Evolutionary conservation across 2,797 vertebrate species (phyloP), one percentile per base, ranked within the genome.

Genomic region (Schizopygopsis malacanthus): DNA sequence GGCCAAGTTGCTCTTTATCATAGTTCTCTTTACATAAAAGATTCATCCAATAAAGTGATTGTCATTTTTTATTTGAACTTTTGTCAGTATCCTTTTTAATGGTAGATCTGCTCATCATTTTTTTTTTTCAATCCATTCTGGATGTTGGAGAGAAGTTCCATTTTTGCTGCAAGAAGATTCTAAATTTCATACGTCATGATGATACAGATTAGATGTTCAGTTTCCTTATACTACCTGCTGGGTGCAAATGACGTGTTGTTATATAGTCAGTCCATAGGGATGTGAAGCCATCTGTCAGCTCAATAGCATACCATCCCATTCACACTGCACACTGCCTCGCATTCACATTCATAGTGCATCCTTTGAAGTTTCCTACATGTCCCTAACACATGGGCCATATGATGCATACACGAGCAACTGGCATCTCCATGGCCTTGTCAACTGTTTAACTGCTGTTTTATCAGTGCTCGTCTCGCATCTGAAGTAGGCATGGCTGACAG

Each of bases 361-460:
- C 77, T 79, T 45, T 75, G 39, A 75, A 73, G 78, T 76, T 50
- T 59, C 78, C 50, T 73, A 15, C 67, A 63, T 83, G 65, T 80
- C 56, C 5, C 59, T 50, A 73, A 83, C 76, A 87, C 81, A 84
- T 79, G 63, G 28, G 43, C 41, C 10, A 41, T n/a, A 79, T 87
- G 83, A 83, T 25, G 63, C 83, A 59, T 77, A 65, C 63, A 45
- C 69, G 67, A 28, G 50, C 69, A 41, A 10, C 80, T 76, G 70
- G 73, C 43, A 43, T 78, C 86, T 81, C 47, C 52, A 15, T 81
- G 45, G 28, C 78, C 86, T 78, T 41, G 81, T 82, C 85, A 80
- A 54, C 77, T 84, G 84, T 84, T 73, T 73, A 80, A 76, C 86
- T 84, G 72, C 81, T 86, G 84, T 87, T 89, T 82, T 80, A 83